Conservation (phyloP, 2,113 vertebrate species). For the Misgurnus anguillicaudatus region DNA sequence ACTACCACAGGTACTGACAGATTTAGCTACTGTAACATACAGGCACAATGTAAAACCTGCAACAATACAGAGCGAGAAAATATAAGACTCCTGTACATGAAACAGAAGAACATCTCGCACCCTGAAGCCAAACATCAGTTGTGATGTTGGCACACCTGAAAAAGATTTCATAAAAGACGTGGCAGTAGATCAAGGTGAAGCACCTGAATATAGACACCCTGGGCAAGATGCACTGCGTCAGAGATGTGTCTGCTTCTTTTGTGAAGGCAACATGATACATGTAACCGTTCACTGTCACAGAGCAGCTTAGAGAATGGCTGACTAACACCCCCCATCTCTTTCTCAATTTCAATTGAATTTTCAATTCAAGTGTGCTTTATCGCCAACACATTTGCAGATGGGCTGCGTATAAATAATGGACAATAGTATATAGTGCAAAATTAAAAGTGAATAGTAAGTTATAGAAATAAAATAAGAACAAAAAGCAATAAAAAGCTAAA, state of each 20-base stretch:
- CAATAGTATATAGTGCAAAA: no score
- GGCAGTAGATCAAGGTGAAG: neutral
- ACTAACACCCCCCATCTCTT: slow-evolving; percentile 18
- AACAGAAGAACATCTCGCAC: slow-evolving; percentile 4
- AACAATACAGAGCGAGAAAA: neutral
- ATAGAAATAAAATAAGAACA: no score
- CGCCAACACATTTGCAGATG: no score
- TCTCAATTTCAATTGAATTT: no score
- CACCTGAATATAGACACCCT: neutral
- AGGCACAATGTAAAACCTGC: neutral
- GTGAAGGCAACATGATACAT: slow-evolving; percentile 39
- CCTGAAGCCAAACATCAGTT: slow-evolving; percentile 5
- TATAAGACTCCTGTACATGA: neutral
- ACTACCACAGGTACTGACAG: no score
- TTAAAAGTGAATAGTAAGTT: no score
- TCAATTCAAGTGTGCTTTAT: no score
- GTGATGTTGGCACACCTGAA: neutral
- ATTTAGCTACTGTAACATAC: neutral
- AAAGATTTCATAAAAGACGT: slow-evolving; percentile 3
- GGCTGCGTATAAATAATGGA: no score
- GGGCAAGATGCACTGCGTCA: slow-evolving; percentile 18
- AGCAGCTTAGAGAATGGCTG: neutral
- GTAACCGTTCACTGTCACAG: slow-evolving; percentile 19
- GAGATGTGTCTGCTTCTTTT: slow-evolving; percentile 32
- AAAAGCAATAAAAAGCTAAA: no score